A percentile compares a stretch with the other conserved stretches of the same genome.
Conservation (phyloP, 2,888 invertebrate species). For the Ophion ventricosus region DNA sequence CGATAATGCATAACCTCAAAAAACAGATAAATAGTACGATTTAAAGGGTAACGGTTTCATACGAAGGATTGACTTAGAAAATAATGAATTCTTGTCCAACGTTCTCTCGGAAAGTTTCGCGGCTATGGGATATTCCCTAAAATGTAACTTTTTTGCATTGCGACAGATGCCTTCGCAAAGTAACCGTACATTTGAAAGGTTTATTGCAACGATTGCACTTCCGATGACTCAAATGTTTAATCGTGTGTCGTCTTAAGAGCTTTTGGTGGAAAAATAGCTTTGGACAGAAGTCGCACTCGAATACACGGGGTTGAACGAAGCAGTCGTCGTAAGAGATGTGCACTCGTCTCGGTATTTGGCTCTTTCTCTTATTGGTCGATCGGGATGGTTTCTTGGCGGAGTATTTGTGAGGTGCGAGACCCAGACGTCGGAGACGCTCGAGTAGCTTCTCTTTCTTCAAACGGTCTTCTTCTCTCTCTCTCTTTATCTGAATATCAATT, state of each 20-base stretch:
- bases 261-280: slow-evolving; percentile 61
- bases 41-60: background rate
- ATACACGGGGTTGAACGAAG: slow-evolving; percentile 56
- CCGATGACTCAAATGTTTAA: slow-evolving; percentile 53
- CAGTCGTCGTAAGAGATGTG: slow-evolving; percentile 23
- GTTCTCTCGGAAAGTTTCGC: background rate
- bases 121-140: background rate
- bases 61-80: background rate
- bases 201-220: slow-evolving; percentile 58
- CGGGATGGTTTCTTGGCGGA: slow-evolving; percentile 4
- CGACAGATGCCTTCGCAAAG: slow-evolving; percentile 54
- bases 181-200: slow-evolving; percentile 27
- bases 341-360: slow-evolving; percentile 35
- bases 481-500: background rate
- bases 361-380: slow-evolving; percentile 41
- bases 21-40: background rate
- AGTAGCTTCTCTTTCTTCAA: slow-evolving; percentile 21
- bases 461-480: background rate
- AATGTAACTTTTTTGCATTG: slow-evolving; percentile 40
- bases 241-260: slow-evolving; percentile 59
- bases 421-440: slow-evolving; percentile 33
- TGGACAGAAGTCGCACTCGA: slow-evolving; percentile 64
- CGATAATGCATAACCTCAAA: background rate
- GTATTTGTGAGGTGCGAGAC: slow-evolving; percentile 41
- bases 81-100: background rate